Evolutionary conservation across 2,888 invertebrate genomes (phyloP), one percentile per base, ranked within the genome.

Genomic region (Scrobipalpa costella): DNA sequence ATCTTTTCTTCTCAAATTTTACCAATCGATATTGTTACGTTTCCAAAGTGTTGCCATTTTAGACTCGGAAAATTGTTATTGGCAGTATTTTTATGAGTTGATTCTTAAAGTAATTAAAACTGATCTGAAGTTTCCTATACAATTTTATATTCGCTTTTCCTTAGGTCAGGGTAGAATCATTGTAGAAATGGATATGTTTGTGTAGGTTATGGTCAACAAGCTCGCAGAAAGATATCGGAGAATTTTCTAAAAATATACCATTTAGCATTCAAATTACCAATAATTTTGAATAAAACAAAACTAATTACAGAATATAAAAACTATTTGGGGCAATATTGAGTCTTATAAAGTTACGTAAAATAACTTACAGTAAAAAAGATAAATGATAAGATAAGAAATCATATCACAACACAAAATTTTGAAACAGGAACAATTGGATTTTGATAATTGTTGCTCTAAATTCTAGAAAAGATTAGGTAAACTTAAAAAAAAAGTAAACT

Each of bases 121-220:
- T 83, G 84, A 83, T 79, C 17, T 19, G 15, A 44, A 44, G 15
- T 44, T 15, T 44, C 44, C 3, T n/a, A 15, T 27, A 38, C 1
- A 19, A 33, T 21, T 59, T 44, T 27, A 13, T 27, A 27, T 44
- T 44, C 7, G 44, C 47, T 47, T 33, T 52, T 47, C 8, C 36
- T 19, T 21, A 13, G 15, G 2, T 57, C 36, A 63, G 63, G 63
- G 59, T 63, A 63, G 50, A 63, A 58, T 59, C 33, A n/a, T n/a
- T n/a, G n/a, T n/a, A 40, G 63, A 63, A 59, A 63, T 63, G 63
- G 27, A 27, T 27, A 27, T 63, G 52, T 50, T 40, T 49, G n/a
- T 33, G 15, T 49, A 63, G 49, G 57, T 63, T 50, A 21, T 27
- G n/a, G 15, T 34, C 33, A 55, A 27, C 55, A 55, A 55, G 61